Conservation (phyloP, 2,797 vertebrate genomes). For the Catamblyrhynchus diadema region DNA sequence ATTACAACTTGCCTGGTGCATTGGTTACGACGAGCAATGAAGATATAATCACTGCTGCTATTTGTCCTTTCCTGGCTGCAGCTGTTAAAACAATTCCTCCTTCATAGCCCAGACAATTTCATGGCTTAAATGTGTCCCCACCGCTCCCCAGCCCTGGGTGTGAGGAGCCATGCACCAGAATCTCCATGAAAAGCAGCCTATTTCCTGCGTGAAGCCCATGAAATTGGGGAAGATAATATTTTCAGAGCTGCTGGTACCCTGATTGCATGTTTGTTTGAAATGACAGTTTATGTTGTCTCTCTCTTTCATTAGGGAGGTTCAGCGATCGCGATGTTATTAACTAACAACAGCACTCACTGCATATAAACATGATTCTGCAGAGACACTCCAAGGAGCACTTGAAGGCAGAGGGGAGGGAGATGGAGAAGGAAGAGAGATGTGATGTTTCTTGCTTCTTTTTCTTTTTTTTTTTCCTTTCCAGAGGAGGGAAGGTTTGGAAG, state of each 20-base stretch:
- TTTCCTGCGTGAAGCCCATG: constrained; percentile 65
- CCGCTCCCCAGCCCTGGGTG: not conserved
- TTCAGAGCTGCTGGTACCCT: constrained; percentile 63
- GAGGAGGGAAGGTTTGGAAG: not conserved
- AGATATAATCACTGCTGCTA: constrained; percentile 72
- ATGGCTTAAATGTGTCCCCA: constrained; percentile 59
- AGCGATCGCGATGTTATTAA: constrained; percentile 76
- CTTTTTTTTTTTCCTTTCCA: not conserved
- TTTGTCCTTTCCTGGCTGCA: constrained; percentile 74
- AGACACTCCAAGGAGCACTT: constrained; percentile 71
- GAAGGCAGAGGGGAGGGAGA: constrained; percentile 61
- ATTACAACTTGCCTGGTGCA: constrained; percentile 67
- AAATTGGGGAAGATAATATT: constrained; percentile 74
- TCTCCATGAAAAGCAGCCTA: constrained; percentile 57
- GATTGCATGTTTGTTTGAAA: constrained; percentile 80
- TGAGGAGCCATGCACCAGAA: constrained; percentile 16
- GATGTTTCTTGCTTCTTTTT: not conserved
- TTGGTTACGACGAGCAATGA: constrained; percentile 67
- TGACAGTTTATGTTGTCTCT: constrained; percentile 77
- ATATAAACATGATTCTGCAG: constrained; percentile 73
- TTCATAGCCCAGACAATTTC: constrained; percentile 69
- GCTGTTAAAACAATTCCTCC: constrained; percentile 76
- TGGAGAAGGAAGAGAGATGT: constrained; percentile 19
- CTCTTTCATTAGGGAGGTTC: constrained; percentile 78
- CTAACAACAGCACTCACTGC: constrained; percentile 72